A percentile compares a stretch with the other conserved stretches of the same genome.
These are phyloP conservation scores for Anoplolepis gracilipes DNA, from an alignment of 1,140 invertebrate species.

Conservation along the genomic window DNA sequence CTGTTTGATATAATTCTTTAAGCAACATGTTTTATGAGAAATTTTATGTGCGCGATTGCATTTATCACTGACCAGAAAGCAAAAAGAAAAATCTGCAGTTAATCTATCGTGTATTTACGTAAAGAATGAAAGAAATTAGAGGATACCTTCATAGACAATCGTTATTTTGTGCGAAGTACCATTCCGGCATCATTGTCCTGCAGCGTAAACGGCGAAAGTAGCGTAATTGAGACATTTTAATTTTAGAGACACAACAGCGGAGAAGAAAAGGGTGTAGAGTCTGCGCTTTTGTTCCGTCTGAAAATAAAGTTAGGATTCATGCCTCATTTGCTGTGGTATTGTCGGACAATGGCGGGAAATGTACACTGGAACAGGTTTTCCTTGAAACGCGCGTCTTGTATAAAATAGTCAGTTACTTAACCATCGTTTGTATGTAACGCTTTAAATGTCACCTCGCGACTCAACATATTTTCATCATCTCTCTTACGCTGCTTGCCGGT, in stretches of 20 bases:
- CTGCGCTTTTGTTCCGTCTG: conserved; percentile 47
- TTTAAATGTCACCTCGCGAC: conserved; percentile 59
- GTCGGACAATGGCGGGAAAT: conserved; percentile 45
- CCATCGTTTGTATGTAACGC: conserved; percentile 25
- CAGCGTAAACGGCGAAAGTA: conserved; percentile 47
- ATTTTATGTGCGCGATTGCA: background rate
- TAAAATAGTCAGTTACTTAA: conserved; percentile 65
- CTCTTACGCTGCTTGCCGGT: conserved; percentile 9
- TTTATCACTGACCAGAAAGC: background rate
- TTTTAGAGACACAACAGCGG: conserved; percentile 46
- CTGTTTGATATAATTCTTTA: background rate
- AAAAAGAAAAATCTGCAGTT: conserved; percentile 11
- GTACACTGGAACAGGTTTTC: conserved; percentile 19
- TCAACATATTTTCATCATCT: conserved; percentile 54
- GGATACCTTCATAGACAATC: conserved; percentile 31
- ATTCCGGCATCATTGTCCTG: conserved; percentile 44
- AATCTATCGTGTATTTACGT: background rate
- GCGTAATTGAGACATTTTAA: conserved; percentile 61
- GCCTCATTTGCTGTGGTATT: conserved; percentile 53
- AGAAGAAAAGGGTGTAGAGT: conserved; percentile 23
- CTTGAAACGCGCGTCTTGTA: background rate
- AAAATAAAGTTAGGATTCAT: conserved; percentile 58
- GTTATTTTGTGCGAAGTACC: conserved; percentile 44
- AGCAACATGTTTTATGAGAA: background rate
- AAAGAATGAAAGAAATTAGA: conserved; percentile 36